Percentiles rank a stretch among this genome's conserved stretches.
phyloP scores from a whole-genome alignment of 2,797 vertebrate genomes.

The Melanotaenia trifasciata region DNA sequence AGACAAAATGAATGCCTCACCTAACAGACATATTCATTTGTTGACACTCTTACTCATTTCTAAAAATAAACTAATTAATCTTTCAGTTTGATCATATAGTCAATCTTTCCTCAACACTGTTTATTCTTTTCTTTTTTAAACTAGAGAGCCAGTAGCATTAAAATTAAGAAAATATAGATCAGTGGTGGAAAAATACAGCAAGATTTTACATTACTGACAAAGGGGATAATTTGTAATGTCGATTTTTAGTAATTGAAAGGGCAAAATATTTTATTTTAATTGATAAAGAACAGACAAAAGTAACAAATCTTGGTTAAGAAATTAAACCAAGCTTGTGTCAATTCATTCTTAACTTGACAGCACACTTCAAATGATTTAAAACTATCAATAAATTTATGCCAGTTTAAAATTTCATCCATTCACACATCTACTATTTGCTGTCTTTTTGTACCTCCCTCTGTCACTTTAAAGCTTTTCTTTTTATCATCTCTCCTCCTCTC shows the following conservation, averaged over 20 bases:
- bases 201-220: background rate
- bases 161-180: conserved; percentile 3
- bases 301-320: conserved; percentile 9
- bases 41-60: background rate
- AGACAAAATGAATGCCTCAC: conserved; percentile 14
- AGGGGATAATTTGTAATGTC: background rate
- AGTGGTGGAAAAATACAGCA: background rate
- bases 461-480: conserved; percentile 10
- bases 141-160: background rate
- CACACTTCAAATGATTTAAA: conserved; percentile 6
- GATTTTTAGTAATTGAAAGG: background rate
- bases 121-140: conserved; percentile 12
- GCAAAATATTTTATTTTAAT: conserved; percentile 2
- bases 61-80: no score
- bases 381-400: background rate
- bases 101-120: background rate
- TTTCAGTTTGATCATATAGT: background rate
- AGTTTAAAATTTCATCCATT: conserved; percentile 21
- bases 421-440: background rate
- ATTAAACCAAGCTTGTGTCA: conserved; percentile 7
- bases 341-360: background rate
- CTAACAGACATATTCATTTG: conserved; percentile 8
- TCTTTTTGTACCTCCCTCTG: background rate
- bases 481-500: conserved; percentile 26
- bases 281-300: conserved; percentile 5